Percentiles rank a stretch among this genome's conserved stretches.
These are phyloP conservation scores for Acanthornis magna DNA, from an alignment of 2,797 vertebrate species.

Conservation along the genomic window DNA sequence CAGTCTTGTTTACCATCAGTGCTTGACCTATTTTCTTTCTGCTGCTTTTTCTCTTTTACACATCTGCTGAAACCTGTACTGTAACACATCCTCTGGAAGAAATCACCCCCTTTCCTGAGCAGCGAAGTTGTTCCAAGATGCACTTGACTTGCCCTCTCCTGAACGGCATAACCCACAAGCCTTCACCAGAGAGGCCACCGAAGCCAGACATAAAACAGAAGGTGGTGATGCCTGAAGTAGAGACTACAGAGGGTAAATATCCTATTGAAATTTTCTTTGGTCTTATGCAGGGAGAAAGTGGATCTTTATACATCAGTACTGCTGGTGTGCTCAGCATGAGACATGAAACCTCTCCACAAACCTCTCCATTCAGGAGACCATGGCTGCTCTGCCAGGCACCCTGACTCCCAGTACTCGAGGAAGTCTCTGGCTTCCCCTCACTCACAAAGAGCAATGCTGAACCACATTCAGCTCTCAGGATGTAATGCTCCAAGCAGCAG, in stretches of 20 bases:
- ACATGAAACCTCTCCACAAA: background rate
- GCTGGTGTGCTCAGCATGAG: background rate
- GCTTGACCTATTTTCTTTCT: background rate
- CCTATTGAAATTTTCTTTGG: background rate
- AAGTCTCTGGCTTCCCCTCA: background rate
- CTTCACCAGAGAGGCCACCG: background rate
- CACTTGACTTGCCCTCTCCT: background rate
- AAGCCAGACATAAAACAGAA: background rate
- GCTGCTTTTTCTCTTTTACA: conserved; percentile 1
- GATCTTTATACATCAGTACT: background rate
- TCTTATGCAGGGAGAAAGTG: background rate
- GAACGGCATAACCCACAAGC: background rate
- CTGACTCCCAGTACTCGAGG: background rate
- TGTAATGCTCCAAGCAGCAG: background rate
- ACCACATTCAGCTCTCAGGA: background rate
- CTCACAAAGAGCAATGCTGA: background rate
- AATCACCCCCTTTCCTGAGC: background rate
- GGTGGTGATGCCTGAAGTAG: background rate
- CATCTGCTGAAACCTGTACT: background rate
- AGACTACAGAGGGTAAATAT: background rate
- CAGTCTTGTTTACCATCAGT: conserved; percentile 24
- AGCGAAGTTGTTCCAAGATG: background rate
- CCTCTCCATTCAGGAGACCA: background rate
- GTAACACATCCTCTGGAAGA: background rate
- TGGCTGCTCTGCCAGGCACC: background rate